A percentile compares a stretch with the other conserved stretches of the same genome.
Conservation (phyloP, 2,888 invertebrate species). For the Steinernema carpocapsae region DNA sequence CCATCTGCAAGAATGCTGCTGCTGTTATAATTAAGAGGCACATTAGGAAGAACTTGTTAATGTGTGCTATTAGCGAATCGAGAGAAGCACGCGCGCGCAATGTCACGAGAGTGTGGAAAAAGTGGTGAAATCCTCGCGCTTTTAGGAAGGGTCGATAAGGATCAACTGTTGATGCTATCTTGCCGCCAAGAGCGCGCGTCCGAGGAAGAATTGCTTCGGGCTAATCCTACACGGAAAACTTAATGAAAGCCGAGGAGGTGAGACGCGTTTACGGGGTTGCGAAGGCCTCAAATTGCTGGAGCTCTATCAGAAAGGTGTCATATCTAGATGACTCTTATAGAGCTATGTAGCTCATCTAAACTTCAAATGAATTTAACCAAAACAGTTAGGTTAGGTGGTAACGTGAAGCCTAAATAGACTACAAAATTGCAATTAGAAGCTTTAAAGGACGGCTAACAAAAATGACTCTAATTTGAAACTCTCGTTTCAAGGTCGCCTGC, state of each 20-base stretch:
- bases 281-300: not conserved
- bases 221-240: not conserved
- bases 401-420: too few relatives aligned
- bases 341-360: too few relatives aligned
- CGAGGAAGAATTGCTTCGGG: not conserved
- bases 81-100: too few relatives aligned
- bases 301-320: too few relatives aligned
- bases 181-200: conserved; percentile 3
- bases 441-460: too few relatives aligned
- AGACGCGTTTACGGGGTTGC: not conserved
- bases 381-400: too few relatives aligned
- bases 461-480: too few relatives aligned
- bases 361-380: too few relatives aligned
- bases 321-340: too few relatives aligned
- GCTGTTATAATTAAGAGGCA: not conserved
- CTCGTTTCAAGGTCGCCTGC: too few relatives aligned
- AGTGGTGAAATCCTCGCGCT: not conserved
- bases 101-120: not conserved
- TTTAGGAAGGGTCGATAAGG: not conserved
- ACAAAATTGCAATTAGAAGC: too few relatives aligned
- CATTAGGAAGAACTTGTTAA: not conserved
- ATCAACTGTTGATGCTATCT: not conserved
- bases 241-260: not conserved
- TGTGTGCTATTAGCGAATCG: not conserved
- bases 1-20: conserved; percentile 11